These are phyloP conservation scores for Distichodus sexfasciatus DNA, from an alignment of 2,797 vertebrate genomes.

Conservation along the genomic window DNA sequence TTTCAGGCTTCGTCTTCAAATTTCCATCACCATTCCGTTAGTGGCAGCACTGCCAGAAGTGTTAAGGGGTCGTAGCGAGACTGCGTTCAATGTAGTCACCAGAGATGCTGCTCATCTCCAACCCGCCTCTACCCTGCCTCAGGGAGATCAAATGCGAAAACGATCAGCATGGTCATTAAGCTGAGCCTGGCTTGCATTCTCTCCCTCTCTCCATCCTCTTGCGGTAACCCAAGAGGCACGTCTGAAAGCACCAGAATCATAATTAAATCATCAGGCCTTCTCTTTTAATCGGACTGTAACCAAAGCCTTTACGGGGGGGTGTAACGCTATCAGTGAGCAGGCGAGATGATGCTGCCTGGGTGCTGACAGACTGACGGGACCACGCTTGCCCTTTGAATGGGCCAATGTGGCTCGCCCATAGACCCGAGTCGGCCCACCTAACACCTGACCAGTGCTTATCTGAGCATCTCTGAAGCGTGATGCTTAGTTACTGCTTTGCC, in stretches of 20 bases:
- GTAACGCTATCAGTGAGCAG: slow-evolving; percentile 63
- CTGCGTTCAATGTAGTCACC: too few relatives aligned
- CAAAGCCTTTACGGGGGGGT: slow-evolving; percentile 73
- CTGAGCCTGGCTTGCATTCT: slow-evolving; percentile 43
- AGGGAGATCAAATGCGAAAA: slow-evolving; percentile 35
- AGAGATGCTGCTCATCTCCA: too few relatives aligned
- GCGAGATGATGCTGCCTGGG: slow-evolving; percentile 52
- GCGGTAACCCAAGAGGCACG: slow-evolving; percentile 83
- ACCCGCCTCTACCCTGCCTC: neutral
- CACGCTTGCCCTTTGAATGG: slow-evolving; percentile 71
- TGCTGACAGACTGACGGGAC: slow-evolving; percentile 78
- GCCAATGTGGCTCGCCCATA: slow-evolving; percentile 38
- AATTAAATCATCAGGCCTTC: slow-evolving; percentile 93
- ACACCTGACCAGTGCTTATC: slow-evolving; percentile 69
- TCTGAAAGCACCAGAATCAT: slow-evolving; percentile 88
- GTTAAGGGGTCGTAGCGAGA: too few relatives aligned
- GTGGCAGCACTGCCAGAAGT: too few relatives aligned
- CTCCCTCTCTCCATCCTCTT: slow-evolving; percentile 72
- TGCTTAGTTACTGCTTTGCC: slow-evolving; percentile 71
- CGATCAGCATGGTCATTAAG: slow-evolving; percentile 14
- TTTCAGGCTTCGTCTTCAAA: too few relatives aligned
- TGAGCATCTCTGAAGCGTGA: slow-evolving; percentile 66
- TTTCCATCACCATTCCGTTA: too few relatives aligned
- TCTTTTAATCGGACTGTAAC: slow-evolving; percentile 83
- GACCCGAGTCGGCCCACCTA: slow-evolving; percentile 61